Evolutionary conservation across 92 coral and sea anemone genomes (phyloP).

Genomic region (Paramuricea clavata): DNA sequence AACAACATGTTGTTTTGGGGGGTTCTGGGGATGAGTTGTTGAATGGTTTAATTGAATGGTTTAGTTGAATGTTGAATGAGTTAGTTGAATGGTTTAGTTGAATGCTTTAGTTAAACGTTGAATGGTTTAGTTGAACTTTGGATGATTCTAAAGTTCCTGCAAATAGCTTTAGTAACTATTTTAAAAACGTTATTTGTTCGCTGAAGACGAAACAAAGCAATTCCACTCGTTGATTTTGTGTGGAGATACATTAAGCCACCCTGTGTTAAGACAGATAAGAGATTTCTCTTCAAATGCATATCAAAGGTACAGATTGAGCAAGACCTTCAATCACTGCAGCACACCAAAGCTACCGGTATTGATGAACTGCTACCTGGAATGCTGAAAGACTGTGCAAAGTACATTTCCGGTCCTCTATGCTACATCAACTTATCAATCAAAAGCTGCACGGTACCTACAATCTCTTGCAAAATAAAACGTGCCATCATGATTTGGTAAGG

Average conservation of each 20-base stretch:
- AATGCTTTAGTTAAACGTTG: too few relatives aligned
- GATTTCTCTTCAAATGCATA: not conserved
- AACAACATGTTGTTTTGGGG: too few relatives aligned
- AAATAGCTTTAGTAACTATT: not conserved
- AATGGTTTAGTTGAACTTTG: too few relatives aligned
- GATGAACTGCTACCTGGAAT: slow-evolving; percentile 2
- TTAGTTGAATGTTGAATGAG: too few relatives aligned
- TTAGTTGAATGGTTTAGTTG: too few relatives aligned
- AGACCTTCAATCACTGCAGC: not conserved
- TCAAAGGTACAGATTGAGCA: not conserved
- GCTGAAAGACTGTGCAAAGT: not conserved
- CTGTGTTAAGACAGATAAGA: not conserved
- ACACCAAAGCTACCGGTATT: slow-evolving; percentile 8
- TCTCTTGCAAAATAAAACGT: too few relatives aligned
- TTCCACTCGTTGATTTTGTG: not conserved
- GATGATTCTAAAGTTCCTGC: slow-evolving; percentile 6
- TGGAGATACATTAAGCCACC: slow-evolving; percentile 4
- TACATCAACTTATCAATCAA: not conserved
- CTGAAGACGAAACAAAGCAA: not conserved
- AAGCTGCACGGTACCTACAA: not conserved
- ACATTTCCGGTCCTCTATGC: slow-evolving; percentile 14
- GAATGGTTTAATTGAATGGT: too few relatives aligned
- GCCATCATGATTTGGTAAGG: too few relatives aligned
- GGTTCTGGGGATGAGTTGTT: not conserved
- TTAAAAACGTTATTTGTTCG: not conserved